Evolutionary conservation across 2,797 vertebrate species (phyloP), one percentile per base, ranked within the genome.

Genomic region (Tolypeutes matacus): DNA sequence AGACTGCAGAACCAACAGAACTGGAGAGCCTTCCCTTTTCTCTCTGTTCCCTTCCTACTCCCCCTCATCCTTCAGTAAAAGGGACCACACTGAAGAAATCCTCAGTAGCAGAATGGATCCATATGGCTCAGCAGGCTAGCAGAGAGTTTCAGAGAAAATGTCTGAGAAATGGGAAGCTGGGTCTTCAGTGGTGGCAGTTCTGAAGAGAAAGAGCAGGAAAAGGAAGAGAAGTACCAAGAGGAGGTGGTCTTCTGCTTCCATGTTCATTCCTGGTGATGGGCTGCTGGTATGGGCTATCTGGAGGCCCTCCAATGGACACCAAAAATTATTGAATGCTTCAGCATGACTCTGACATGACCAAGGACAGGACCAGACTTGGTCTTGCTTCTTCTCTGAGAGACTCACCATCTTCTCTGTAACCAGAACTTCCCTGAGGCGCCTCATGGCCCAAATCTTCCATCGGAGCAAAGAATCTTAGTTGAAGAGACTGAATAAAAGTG

Each of bases 351-450:
- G 95, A 97, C 94, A 92, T 94, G 97, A 97, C 93, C 91, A 84
- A 91, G 94, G 91, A 87, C 80, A 75, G 92, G 93, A 81, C 86
- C 89, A 84, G 86, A 83, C 86, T 73, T 72, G 77, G 93, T 96
- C 85, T 86, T 91, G 75, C 83, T 96, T 93, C 93, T 92, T 95
- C 95, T 96, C 80, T n/a, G 75, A 81, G 95, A 97, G 94, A 90
- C 69, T 83, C 58, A 78, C 96, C 96, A 92, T 96, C 86, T 73
- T 73, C 93, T 97, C 95, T 91, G 94, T 93, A 92, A 97, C 92
- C 96, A 98, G 98, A 98, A 97, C 98, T 91, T 98, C 98, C 98
- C 98, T 97, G 98, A 98, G 98, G 98, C 97, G 97, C 96, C 42
- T 95, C 87, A 17, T 46, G 92, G 96, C 94, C 96, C 97, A 95